Conservation (phyloP, 2,888 invertebrate genomes). For the Uropetala carovei region DNA sequence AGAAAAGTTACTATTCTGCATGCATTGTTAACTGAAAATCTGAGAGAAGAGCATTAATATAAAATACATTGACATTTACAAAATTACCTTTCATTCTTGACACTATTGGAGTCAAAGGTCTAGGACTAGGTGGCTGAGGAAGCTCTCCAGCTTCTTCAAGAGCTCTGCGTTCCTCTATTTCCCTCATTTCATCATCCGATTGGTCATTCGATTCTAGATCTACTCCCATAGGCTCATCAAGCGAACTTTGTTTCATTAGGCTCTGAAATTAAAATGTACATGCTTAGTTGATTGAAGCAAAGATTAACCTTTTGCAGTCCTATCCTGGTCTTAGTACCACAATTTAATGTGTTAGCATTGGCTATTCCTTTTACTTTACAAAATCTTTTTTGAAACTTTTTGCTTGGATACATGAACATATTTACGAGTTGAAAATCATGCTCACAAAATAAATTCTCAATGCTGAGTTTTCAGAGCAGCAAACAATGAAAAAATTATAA, state of each 20-base stretch:
- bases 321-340: too few species aligned
- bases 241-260: constrained; percentile 93
- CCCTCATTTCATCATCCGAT: constrained; percentile 74
- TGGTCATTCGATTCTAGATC: constrained; percentile 82
- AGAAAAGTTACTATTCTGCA: not conserved
- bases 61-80: not conserved
- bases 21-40: not conserved
- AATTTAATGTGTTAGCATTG: too few species aligned
- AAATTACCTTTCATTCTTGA: constrained; percentile 71
- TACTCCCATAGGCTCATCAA: constrained; percentile 89
- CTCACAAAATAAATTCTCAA: too few species aligned
- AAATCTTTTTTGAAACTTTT: too few species aligned
- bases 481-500: too few species aligned
- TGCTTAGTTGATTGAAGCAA: too few species aligned
- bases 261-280: constrained; percentile 76
- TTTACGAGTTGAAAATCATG: too few species aligned
- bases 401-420: too few species aligned
- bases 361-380: too few species aligned
- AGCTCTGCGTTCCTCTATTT: constrained; percentile 74
- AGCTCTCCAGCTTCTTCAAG: constrained; percentile 74
- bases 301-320: too few species aligned
- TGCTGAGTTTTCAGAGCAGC: too few species aligned
- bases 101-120: constrained; percentile 76
- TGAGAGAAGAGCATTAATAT: not conserved
- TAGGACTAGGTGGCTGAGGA: constrained; percentile 77